Evolutionary conservation across 2,888 invertebrate species (phyloP).

Genomic region (Clunio marinus): DNA sequence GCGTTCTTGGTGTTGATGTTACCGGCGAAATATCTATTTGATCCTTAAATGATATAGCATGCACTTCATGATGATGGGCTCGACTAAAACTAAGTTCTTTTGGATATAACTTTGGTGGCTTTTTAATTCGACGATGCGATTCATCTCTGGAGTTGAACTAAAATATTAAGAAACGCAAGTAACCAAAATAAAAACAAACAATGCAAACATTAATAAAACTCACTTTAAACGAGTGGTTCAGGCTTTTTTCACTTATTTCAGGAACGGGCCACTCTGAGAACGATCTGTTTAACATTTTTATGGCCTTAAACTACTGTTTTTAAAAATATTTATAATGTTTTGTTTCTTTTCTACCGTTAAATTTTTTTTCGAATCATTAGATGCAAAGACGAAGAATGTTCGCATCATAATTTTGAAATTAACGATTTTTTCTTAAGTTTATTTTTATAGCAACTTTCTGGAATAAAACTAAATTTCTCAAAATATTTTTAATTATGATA

Average conservation of each 20-base stretch:
- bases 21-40: slow-evolving; percentile 35
- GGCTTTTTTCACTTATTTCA: neutral
- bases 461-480: neutral
- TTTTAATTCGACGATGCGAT: slow-evolving; percentile 1
- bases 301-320: neutral
- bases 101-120: slow-evolving; percentile 44
- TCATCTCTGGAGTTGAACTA: slow-evolving; percentile 15
- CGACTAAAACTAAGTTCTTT: slow-evolving; percentile 48
- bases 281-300: slow-evolving; percentile 1
- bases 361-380: neutral
- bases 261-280: slow-evolving; percentile 13
- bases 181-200: slow-evolving; percentile 1
- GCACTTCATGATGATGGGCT: slow-evolving; percentile 46
- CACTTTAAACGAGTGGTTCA: slow-evolving; percentile 32
- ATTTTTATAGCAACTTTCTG: too few relatives aligned
- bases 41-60: slow-evolving; percentile 49
- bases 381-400: neutral
- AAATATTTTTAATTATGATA: too few relatives aligned
- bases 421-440: neutral
- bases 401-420: neutral
- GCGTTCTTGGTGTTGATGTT: slow-evolving; percentile 23
- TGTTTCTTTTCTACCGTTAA: neutral
- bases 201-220: neutral
- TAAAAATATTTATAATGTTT: neutral
- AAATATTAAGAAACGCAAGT: slow-evolving; percentile 9